phyloP scores from a whole-genome alignment of 1,140 invertebrate species.

The Heliconius congener region DNA sequence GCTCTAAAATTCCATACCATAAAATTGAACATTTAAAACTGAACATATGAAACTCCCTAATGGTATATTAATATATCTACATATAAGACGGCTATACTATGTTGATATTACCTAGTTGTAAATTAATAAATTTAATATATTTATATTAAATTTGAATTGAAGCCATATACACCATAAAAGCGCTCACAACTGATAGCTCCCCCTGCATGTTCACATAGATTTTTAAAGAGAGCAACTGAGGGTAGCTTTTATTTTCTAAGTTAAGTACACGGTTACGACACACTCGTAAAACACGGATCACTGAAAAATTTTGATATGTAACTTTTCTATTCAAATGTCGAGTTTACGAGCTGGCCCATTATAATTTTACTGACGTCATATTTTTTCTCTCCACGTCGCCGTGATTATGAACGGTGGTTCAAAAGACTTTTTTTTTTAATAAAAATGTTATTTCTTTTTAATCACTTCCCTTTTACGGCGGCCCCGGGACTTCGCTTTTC shows the following conservation, averaged over 20 bases:
- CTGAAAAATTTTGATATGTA: slow-evolving; percentile 82
- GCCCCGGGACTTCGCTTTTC: slow-evolving; percentile 51
- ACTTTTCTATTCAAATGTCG: slow-evolving; percentile 80
- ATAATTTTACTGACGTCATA: slow-evolving; percentile 78
- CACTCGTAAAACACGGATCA: slow-evolving; percentile 81
- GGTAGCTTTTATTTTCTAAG: slow-evolving; percentile 72
- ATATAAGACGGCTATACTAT: slow-evolving; percentile 13
- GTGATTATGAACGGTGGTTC: slow-evolving; percentile 71
- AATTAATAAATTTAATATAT: slow-evolving; percentile 43
- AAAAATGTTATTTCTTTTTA: slow-evolving; percentile 76
- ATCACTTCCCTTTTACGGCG: slow-evolving; percentile 73
- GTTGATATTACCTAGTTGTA: slow-evolving; percentile 26
- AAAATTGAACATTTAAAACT: neutral
- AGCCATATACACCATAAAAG: slow-evolving; percentile 38
- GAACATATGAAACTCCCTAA: neutral
- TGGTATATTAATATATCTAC: slow-evolving; percentile 7
- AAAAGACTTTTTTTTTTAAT: slow-evolving; percentile 64
- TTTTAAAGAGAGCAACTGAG: slow-evolving; percentile 72
- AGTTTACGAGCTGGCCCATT: slow-evolving; percentile 75
- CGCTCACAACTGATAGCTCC: slow-evolving; percentile 65
- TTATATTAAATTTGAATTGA: neutral
- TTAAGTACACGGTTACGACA: slow-evolving; percentile 80
- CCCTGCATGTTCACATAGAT: slow-evolving; percentile 68
- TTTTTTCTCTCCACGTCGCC: slow-evolving; percentile 58
- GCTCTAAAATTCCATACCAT: no score